Evolutionary conservation across 2,888 invertebrate species (phyloP), one percentile per base, ranked within the genome.

Genomic region (Entomobrya multifasciata): DNA sequence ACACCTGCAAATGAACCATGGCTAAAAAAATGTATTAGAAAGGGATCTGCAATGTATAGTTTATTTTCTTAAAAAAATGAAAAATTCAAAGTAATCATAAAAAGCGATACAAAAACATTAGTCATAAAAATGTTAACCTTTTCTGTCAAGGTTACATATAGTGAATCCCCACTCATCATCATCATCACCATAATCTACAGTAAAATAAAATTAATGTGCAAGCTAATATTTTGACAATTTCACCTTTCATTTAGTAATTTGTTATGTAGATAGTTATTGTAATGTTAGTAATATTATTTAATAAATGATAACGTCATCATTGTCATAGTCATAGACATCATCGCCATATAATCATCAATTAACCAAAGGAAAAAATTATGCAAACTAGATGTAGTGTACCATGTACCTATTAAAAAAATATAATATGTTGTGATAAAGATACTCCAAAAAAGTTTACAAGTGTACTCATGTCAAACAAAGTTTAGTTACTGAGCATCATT

Each of bases 1-100:
- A 2, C 86, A 88, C 47, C 47, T 88, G 10, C 78, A 86, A 44
- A 52, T 86, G 62, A 88, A 83, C 22, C 30, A 57, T 22, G 67
- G 44, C 22, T 67, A 67, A 41, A 27, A 62, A 15, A 60, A 60
- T 11, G 20, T 52, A 22, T 20, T 4, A 57, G 22, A 11, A 55
- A 5, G 55, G 17, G 8, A 55, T 55, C 20, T 5, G 27, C 15
- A 17, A 17, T 52, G 6, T 8, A 17, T 52, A 17, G 47, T 47
- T 44, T 47, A 47, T 47, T 47, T 10, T 17, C 17, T 52, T 52
- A 52, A 52, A 52, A 52, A 8, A 36, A 8, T 36, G 36, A 36
- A 8, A 36, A 36, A 36, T 36, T 6, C 36, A 36, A 36, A 36
- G 4, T 36, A 36, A 36, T 36, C 4, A 36, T 8, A n/a, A n/a